These are phyloP conservation scores for Molossus alvarezi DNA, from an alignment of 2,797 vertebrate species.

Conservation along the genomic window DNA sequence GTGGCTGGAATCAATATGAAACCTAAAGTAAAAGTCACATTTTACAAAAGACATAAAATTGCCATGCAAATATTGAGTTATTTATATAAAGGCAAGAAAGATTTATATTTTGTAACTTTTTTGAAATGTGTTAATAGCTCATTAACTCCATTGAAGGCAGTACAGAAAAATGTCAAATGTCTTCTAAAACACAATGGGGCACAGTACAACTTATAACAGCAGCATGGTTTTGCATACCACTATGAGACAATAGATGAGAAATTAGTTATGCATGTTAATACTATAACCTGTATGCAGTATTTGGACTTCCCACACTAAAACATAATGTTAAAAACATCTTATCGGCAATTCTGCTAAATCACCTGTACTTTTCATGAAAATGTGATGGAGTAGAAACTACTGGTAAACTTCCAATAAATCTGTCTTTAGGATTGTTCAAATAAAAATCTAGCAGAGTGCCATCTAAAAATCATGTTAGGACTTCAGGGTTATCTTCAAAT, in stretches of 20 bases:
- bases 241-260: neutral
- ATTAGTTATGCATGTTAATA: neutral
- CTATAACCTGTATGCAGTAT: neutral
- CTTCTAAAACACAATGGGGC: neutral
- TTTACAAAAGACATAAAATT: neutral
- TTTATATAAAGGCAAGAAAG: slow-evolving; percentile 39
- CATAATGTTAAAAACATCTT: slow-evolving; percentile 2
- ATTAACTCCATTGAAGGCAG: slow-evolving; percentile 48
- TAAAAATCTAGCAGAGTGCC: neutral
- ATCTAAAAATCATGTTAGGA: neutral
- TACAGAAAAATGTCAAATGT: neutral
- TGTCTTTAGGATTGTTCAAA: neutral
- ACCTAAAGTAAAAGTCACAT: slow-evolving; percentile 43
- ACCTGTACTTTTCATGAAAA: neutral
- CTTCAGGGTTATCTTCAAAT: slow-evolving; percentile 11
- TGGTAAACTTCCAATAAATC: neutral
- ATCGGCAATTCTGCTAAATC: slow-evolving; percentile 8
- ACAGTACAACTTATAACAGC: neutral
- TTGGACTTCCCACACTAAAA: neutral
- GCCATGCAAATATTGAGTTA: neutral
- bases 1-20: neutral
- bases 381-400: neutral
- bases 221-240: neutral
- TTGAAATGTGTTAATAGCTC: slow-evolving; percentile 17
- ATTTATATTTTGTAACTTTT: slow-evolving; percentile 6